Evolutionary conservation across 2,888 invertebrate genomes (phyloP), one percentile per base, ranked within the genome.

Genomic region (Meteorus cinctellus): DNA sequence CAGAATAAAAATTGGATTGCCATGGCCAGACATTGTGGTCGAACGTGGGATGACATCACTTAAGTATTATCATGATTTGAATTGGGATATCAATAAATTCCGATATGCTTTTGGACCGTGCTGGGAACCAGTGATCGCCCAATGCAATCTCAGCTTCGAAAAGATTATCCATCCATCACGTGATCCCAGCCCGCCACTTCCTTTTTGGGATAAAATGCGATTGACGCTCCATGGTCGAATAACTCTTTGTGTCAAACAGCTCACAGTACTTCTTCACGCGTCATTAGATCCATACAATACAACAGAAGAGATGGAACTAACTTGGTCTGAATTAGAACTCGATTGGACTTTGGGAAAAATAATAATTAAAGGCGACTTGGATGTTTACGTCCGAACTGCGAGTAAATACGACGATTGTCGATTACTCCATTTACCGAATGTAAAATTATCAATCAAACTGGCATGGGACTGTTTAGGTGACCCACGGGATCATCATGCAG

Each of bases 361-460:
- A 76, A 94, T 97, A 69, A 95, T 97, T 85, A 96, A 97, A 85
- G 98, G 98, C 2, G 96, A 98, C 86, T 91, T 99, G 77, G 97
- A 98, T 90, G 96, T 99, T 83, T 97, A 95, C 86, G 97, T 98
- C 1, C 93, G 98, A 76, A 99, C 99, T 0, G 99, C 99, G 0
- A 98, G 98, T 78, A 98, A 99, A 89, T 99, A 99, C 91, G 99
- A 99, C 90, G 99, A 99, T 90, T 98, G 98, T 87, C 94, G 97
- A 71, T 92, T 99, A 80, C 90, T 99, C 48, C 96, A 97, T 86
- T 92, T 99, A 82, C 99, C 99, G 0, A 95, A 96, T 85, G 92
- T 99, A 62, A 95, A 96, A 82, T 91, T 98, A 69, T 93, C 94
- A 19, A 93, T 96, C 16, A 95, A 96, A 87, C 91, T 98, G 81